Evolutionary conservation across 2,113 vertebrate species (phyloP).

Genomic region (Chionodraco myersi): DNA sequence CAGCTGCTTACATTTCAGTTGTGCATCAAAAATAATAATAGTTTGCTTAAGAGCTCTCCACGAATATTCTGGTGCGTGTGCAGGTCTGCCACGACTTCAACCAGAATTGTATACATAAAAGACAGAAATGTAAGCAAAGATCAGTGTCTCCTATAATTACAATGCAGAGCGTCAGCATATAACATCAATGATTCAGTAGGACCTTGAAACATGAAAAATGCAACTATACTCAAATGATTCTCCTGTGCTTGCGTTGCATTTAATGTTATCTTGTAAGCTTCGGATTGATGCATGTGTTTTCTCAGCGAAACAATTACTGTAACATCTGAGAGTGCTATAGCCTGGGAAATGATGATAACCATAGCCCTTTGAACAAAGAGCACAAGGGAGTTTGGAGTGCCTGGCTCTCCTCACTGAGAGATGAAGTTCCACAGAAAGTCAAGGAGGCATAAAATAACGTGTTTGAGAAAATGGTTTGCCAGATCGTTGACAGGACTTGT

Average conservation of each 20-base stretch:
- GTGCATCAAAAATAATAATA: conserved; percentile 39
- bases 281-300: conserved; percentile 36
- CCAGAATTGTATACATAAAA: conserved; percentile 9
- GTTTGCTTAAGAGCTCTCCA: conserved; percentile 15
- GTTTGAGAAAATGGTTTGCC: not conserved
- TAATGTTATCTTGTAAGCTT: conserved; percentile 37
- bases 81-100: conserved; percentile 55
- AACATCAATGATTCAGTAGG: conserved; percentile 65
- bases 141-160: conserved; percentile 54
- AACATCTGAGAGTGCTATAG: conserved; percentile 2
- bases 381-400: not conserved
- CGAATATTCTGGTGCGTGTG: conserved; percentile 55
- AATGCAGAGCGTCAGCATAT: conserved; percentile 47
- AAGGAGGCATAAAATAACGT: conserved; percentile 2
- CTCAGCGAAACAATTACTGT: conserved; percentile 29
- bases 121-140: conserved; percentile 45
- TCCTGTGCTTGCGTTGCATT: conserved; percentile 21
- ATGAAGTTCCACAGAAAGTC: conserved; percentile 7
- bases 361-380: not conserved
- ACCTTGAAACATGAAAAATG: conserved; percentile 68
- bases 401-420: not conserved
- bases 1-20: conserved; percentile 57
- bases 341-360: not conserved
- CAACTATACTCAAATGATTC: conserved; percentile 34
- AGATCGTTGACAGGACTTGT: not conserved